Evolutionary conservation across 2,888 invertebrate genomes (phyloP).

Genomic region (Trichacis sp.): DNA sequence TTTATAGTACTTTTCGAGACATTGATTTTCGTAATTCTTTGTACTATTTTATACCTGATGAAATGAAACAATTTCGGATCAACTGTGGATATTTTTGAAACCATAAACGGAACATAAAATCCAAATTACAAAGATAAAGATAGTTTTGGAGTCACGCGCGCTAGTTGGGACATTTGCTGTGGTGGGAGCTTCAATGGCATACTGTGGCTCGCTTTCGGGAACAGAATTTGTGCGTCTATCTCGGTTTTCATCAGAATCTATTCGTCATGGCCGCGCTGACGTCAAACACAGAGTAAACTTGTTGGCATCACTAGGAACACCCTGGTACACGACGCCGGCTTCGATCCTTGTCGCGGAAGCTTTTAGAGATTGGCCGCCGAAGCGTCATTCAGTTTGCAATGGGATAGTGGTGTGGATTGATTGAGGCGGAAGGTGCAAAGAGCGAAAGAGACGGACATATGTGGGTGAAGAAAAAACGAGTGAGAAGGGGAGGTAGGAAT

Average conservation of each 20-base stretch:
- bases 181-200: too few relatives aligned
- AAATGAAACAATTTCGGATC: too few relatives aligned
- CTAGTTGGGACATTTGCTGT: too few relatives aligned
- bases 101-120: too few relatives aligned
- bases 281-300: slow-evolving; percentile 36
- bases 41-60: too few relatives aligned
- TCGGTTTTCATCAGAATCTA: slow-evolving; percentile 37
- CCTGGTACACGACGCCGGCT: slow-evolving; percentile 29
- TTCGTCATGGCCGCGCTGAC: slow-evolving; percentile 33
- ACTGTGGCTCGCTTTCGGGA: too few relatives aligned
- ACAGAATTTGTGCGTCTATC: slow-evolving; percentile 21
- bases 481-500: background rate
- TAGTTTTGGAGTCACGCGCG: too few relatives aligned
- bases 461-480: background rate
- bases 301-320: slow-evolving; percentile 30
- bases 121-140: too few relatives aligned
- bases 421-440: slow-evolving; percentile 20
- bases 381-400: slow-evolving; percentile 23
- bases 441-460: slow-evolving; percentile 2
- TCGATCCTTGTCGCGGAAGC: slow-evolving; percentile 40
- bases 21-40: too few relatives aligned
- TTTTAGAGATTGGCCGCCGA: slow-evolving; percentile 38
- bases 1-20: too few relatives aligned
- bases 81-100: too few relatives aligned
- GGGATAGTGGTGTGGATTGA: slow-evolving; percentile 28